Base-by-base conservation (phyloP, 2,113 vertebrate species). In the Nesogale talazaci region DNA sequence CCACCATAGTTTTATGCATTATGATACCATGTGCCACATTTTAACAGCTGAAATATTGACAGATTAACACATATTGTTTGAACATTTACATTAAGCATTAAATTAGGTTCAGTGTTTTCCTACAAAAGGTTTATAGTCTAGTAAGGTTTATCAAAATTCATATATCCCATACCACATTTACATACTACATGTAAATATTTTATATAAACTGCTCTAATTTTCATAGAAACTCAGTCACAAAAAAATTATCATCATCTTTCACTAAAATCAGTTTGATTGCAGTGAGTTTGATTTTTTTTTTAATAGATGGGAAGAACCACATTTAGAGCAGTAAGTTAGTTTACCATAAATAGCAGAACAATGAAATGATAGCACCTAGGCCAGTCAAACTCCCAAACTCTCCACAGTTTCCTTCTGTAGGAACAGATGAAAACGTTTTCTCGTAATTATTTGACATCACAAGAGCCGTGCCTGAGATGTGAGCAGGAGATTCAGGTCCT, bases 31-130 rank as follows among this genome's bases (percentile, higher is more conserved):
- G 95, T 25, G 92, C 63, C 57, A 84, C 40, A 91, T 84, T 96
- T 85, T 52, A 74, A 86, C 91, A 88, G 74, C 92, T 96, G 80
- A 12, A 89, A 42, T 92, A 77, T 79, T 92, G 89, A 72, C 59
- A 91, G 86, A 69, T 93, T 84, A 87, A 75, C 36, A 81, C 67
- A 81, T 91, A 23, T 27, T 93, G 69, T 31, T 70, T 89, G 67
- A 78, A 20, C 38, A 31, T 86, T 88, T 89, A 56, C 4, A 61
- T 27, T 89, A 31, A 42, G 25, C 76, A 72, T n/a, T 88, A 20
- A 57, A 36, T 40, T 27, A 56, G 67, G 25, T 7, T 46, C 40
- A 29, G 38, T 42, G 20, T 81, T 25, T 81, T n/a, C 31, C 56
- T n/a, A 22, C 19, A 59, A 36, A 25, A 11, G 11, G 19, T 52